A percentile compares a stretch with the other conserved stretches of the same genome.
These are phyloP conservation scores for Microtus richardsoni DNA, from an alignment of 2,113 vertebrate species.

Conservation along the genomic window DNA sequence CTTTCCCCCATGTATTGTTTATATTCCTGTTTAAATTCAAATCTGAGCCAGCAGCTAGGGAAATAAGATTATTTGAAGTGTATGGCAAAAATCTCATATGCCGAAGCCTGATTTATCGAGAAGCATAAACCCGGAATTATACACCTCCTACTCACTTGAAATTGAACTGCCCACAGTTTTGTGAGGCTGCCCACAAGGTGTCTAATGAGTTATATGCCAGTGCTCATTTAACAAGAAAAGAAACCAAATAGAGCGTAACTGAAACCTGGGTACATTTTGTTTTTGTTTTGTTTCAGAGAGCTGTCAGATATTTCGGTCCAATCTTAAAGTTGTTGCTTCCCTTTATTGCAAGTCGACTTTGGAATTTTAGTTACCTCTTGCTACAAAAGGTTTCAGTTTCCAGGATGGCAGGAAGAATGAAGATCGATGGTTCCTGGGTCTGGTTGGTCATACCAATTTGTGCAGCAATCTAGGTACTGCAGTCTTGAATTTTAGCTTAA, in stretches of 20 bases:
- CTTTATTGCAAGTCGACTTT: constrained; percentile 71
- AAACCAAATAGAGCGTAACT: constrained; percentile 76
- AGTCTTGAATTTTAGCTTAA: constrained; percentile 69
- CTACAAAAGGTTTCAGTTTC: constrained; percentile 76
- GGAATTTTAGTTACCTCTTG: constrained; percentile 80
- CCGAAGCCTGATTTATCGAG: constrained; percentile 62
- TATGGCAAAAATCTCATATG: constrained; percentile 66
- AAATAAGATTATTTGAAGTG: constrained; percentile 68
- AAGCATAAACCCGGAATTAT: constrained; percentile 66
- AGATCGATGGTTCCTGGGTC: constrained; percentile 72
- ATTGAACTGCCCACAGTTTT: constrained; percentile 76
- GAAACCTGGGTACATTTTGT: constrained; percentile 78
- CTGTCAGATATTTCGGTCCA: constrained; percentile 75
- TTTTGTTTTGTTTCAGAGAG: constrained; percentile 79
- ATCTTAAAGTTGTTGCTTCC: constrained; percentile 76
- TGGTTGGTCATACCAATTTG: constrained; percentile 79
- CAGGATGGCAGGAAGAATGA: constrained; percentile 74
- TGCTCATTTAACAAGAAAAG: constrained; percentile 81
- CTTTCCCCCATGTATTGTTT: constrained; percentile 57
- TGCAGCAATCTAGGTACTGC: constrained; percentile 65
- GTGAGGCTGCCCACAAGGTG: constrained; percentile 64
- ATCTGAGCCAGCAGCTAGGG: constrained; percentile 49
- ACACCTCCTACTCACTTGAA: constrained; percentile 61
- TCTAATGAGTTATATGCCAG: constrained; percentile 68
- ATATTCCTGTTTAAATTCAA: constrained; percentile 76